Base-by-base conservation (phyloP, 1,140 invertebrate genomes). In the Pseudoatta argentina region DNA sequence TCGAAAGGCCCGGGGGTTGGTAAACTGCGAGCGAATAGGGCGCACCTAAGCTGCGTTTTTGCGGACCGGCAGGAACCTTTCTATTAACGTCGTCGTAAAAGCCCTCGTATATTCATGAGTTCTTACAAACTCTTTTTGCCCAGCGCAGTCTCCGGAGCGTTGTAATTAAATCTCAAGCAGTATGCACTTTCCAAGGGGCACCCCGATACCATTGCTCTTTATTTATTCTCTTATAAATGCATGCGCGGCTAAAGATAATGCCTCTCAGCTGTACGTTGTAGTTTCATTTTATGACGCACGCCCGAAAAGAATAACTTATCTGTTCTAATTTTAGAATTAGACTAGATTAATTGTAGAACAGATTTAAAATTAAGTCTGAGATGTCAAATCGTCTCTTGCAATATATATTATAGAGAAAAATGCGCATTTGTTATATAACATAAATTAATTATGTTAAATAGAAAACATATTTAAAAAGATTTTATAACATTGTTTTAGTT, bases 161-260 rank as follows among this genome's bases (percentile, higher is more conserved):
- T 86, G 85, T 89, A 89, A 89, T 89, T 89, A 89, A 89, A 89
- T 89, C 88, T 89, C 87, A 86, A 89, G 87, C 88, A 75, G 82
- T 85, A 75, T 89, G 87, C 82, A 88, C 67, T 79, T 78, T 77
- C 63, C 82, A 55, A 75, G 69, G 73, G 69, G 57, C 57, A 24
- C n/a, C 55, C 85, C 82, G 88, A 89, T 89, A 89, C 67, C 87
- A 89, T 88, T 89, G 88, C 83, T 81, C 79, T 83, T 83, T 83
- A 83, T 83, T 83, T 83, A 83, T 63, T 63, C 69, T 61, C 69
- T 83, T 27, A 73, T 83, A 83, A 83, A 83, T 83, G 67, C 69
- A 73, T 82, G n/a, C 57, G 55, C 55, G 55, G 55, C 57, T 55
- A 75, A 71, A 83, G 79, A 75, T 83, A 83, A 83, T 75, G 27